A percentile compares a stretch with the other conserved stretches of the same genome.
Conservation (phyloP, 2,113 vertebrate species). For the Miniopterus natalensis region DNA sequence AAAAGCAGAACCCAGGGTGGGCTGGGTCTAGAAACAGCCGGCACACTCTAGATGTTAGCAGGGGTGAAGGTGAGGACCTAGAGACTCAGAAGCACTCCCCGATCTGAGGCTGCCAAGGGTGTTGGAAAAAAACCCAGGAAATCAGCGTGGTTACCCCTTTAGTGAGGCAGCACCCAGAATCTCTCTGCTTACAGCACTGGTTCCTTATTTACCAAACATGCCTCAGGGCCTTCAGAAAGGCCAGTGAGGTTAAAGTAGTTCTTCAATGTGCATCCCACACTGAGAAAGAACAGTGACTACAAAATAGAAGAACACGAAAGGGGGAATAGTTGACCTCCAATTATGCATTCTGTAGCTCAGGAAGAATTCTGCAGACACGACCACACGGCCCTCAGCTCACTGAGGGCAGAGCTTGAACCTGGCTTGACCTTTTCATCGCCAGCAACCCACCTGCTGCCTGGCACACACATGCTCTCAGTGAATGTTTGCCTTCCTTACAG, state of each 20-base stretch:
- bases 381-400: neutral
- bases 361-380: neutral
- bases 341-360: neutral
- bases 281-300: constrained; percentile 24
- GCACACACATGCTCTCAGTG: neutral
- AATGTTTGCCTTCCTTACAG: neutral
- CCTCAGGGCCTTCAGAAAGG: neutral
- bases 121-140: neutral
- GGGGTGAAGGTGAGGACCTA: neutral
- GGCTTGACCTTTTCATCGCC: neutral
- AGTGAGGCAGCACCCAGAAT: neutral
- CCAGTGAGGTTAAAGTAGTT: neutral
- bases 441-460: neutral
- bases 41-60: neutral
- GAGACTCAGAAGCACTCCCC: neutral
- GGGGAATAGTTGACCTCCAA: neutral
- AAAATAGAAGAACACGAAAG: neutral
- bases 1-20: neutral
- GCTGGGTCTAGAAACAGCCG: neutral
- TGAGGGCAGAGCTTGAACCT: neutral
- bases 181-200: neutral
- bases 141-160: neutral
- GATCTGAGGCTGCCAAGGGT: neutral
- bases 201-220: neutral
- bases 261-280: neutral